phyloP scores from a whole-genome alignment of 2,797 vertebrate species.

The Urocyon cinereoargenteus region DNA sequence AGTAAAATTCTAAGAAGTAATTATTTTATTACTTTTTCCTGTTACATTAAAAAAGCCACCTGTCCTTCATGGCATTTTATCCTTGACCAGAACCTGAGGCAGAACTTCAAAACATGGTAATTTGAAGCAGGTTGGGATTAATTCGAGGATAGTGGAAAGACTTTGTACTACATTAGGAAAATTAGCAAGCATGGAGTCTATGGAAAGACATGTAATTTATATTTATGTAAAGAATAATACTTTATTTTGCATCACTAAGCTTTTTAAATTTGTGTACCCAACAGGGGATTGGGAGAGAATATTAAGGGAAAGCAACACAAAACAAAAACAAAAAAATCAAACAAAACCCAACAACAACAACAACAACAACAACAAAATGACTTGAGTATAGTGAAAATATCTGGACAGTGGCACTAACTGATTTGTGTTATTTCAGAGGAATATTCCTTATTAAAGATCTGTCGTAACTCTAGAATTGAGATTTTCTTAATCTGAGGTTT shows the following conservation, averaged over 20 bases:
- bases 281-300: not conserved
- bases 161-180: conserved; percentile 75
- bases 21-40: conserved; percentile 9
- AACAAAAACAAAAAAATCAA: not conserved
- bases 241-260: conserved; percentile 31
- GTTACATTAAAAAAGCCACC: not conserved
- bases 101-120: conserved; percentile 72
- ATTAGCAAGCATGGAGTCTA: conserved; percentile 57
- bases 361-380: not conserved
- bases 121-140: conserved; percentile 70
- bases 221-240: conserved; percentile 56
- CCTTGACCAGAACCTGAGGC: conserved; percentile 47
- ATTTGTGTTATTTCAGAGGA: conserved; percentile 32
- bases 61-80: conserved; percentile 17
- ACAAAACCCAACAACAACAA: too few species aligned
- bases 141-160: conserved; percentile 47
- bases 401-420: not conserved
- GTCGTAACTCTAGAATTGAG: not conserved
- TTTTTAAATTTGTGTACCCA: conserved; percentile 56
- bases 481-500: conserved; percentile 17
- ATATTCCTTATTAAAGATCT: not conserved
- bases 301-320: not conserved
- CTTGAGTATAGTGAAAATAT: not conserved
- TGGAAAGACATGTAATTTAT: conserved; percentile 52
- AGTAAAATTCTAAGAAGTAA: conserved; percentile 53